Evolutionary conservation across 2,113 vertebrate species (phyloP), one percentile per base, ranked within the genome.

Genomic region (Pitta sordida): DNA sequence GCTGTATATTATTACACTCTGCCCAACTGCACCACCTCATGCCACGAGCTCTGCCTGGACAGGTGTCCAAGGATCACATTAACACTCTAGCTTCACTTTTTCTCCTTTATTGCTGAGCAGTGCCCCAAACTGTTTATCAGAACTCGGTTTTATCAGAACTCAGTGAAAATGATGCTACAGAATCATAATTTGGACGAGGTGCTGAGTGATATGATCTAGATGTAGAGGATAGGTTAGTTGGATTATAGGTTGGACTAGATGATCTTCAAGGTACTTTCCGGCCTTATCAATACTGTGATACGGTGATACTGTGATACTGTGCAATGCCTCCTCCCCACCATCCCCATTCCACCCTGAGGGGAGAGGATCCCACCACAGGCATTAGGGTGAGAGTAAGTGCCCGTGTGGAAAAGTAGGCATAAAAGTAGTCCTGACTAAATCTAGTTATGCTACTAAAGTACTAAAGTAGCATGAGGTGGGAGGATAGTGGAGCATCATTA

Each of bases 11-110:
- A 16, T 52, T 32, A 19, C 1, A 1, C 15, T 22, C 7, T 3
- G 1, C n/a, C 41, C 15, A n/a, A 29, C 14, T 0, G 1, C 15
- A 51, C 34, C 52, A 7, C 29, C 36, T 78, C 24, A 10, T 34
- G 43, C 21, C 37, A 36, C 15, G 17, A 43, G 29, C 27, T 79
- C 37, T 67, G 22, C 7, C 56, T 34, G 17, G 7, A 6, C 23
- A 23, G 3, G 3, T 18, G 16, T 26, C 48, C 43, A 34, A 39
- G 34, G 18, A 27, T 17, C n/a, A 34, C 0, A 2, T 8, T 29
- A 30, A 37, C 4, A 3, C 6, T 18, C n/a, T 27, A 49, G 24
- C 41, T 82, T 21, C 11, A 18, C 15, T 52, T 36, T 41, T 41
- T 21, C 34, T 39, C 27, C 32, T 51, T n/a, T 70, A 22, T 4